Evolutionary conservation across 2,888 invertebrate genomes (phyloP), one percentile per base, ranked within the genome.

Genomic region (Orthosia cruda): DNA sequence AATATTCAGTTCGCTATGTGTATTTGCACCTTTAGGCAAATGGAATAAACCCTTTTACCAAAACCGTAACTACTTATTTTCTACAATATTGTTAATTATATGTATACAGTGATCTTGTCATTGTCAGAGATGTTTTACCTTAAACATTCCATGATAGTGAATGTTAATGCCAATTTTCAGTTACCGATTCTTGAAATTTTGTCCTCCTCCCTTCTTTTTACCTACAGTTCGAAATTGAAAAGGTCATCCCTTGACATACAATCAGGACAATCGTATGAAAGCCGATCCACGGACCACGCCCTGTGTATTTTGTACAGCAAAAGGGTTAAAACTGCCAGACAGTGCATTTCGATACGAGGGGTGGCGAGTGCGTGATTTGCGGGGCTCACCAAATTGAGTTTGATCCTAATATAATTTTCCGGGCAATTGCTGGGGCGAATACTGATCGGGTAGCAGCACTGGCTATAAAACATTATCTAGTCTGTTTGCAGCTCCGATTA

Each of bases 321-420:
- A 76, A 85, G 79, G 72, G 81, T 89, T 82, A 86, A 83, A 88
- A 80, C 62, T 71, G 67, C 65, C 78, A 84, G 88, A 86, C 84
- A 85, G 68, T 89, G 87, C 89, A 88, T 71, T 81, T 71, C 68
- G 58, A 68, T 58, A 68, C 80, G 74, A 69, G 61, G 83, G 71
- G 81, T 55, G 73, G 78, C 50, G 66, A 70, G 78, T 81, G 80
- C 80, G 86, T 87, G 82, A 84, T 89, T 87, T 87, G 88, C 82
- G 81, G 87, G 75, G 68, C 76, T 68, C 68, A 76, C 55, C 66
- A 82, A 82, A 82, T 85, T 85, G 85, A 82, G 82, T 85, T 82
- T 78, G 74, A 80, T 82, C 83, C 89, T 89, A 89, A 90, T 89
- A 85, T 86, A 85, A 88, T 89, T 89, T 86, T 79, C 84, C 85